phyloP scores from a whole-genome alignment of 2,113 vertebrate genomes.

The Bagarius yarrelli region DNA sequence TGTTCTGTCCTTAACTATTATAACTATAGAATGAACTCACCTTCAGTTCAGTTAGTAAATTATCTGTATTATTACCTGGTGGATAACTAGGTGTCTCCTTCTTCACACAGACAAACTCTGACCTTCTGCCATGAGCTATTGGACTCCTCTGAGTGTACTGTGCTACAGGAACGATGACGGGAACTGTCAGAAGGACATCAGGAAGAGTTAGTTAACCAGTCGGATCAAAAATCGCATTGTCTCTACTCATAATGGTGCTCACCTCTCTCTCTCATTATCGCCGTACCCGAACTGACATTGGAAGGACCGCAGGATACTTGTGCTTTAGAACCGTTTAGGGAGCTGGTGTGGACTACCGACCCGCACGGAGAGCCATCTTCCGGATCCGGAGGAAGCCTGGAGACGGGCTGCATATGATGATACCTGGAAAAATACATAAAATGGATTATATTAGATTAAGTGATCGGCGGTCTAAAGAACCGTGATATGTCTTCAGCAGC shows the following conservation, averaged over 20 bases:
- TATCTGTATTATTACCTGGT: constrained; percentile 70
- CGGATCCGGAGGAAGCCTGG: constrained; percentile 57
- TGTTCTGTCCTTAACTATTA: too few species aligned
- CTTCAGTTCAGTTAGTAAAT: background rate
- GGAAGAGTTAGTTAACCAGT: too few species aligned
- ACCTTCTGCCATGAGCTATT: constrained; percentile 53
- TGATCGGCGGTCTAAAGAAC: background rate
- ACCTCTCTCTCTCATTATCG: constrained; percentile 47
- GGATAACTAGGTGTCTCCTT: constrained; percentile 78
- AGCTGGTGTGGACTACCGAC: constrained; percentile 65
- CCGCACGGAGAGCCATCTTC: constrained; percentile 64
- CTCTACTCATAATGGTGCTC: background rate
- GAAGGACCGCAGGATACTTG: constrained; percentile 59
- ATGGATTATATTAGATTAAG: background rate
- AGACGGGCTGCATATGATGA: constrained; percentile 67
- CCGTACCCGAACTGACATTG: constrained; percentile 53
- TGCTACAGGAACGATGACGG: constrained; percentile 49
- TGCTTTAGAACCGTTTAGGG: constrained; percentile 61
- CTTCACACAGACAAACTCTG: constrained; percentile 55
- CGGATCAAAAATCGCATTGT: too few species aligned
- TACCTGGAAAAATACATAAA: constrained; percentile 55
- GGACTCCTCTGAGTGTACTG: constrained; percentile 67
- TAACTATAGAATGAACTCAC: too few species aligned
- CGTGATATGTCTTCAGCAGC: background rate
- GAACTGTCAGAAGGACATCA: background rate